Evolutionary conservation across 2,888 invertebrate genomes (phyloP).

Genomic region (Apodemia duryi): DNA sequence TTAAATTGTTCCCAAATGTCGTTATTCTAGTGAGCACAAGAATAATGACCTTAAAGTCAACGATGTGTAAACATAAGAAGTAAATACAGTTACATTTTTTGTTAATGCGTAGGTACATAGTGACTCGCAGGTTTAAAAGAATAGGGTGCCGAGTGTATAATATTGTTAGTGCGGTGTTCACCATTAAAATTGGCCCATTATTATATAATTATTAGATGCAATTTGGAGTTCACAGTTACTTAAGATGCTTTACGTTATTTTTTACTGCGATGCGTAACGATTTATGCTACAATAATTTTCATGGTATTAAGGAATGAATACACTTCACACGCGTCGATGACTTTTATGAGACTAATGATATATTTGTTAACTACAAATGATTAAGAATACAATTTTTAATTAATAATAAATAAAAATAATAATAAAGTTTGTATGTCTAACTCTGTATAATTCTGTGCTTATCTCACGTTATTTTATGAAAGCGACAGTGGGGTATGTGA

Average conservation of each 20-base stretch:
- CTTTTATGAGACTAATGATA: not conserved
- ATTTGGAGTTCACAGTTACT: slow-evolving; percentile 14
- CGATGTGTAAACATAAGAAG: slow-evolving; percentile 58
- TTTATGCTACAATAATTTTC: slow-evolving; percentile 1
- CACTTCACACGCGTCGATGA: not conserved
- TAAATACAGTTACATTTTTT: slow-evolving; percentile 61
- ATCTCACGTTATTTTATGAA: not conserved
- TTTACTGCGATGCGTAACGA: slow-evolving; percentile 10
- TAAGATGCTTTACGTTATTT: slow-evolving; percentile 3
- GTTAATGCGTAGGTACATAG: slow-evolving; percentile 43
- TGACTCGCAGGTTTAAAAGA: slow-evolving; percentile 43
- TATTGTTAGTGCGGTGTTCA: slow-evolving; percentile 43
- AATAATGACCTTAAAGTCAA: slow-evolving; percentile 53
- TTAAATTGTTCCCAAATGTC: slow-evolving; percentile 48
- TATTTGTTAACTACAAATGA: not conserved
- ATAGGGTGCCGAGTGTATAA: slow-evolving; percentile 39
- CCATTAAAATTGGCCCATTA: slow-evolving; percentile 48
- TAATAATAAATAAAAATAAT: not conserved
- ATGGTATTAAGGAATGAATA: not conserved
- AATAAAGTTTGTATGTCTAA: not conserved
- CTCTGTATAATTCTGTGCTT: too few relatives aligned
- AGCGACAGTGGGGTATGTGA: not conserved
- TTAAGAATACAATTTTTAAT: not conserved
- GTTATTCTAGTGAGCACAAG: slow-evolving; percentile 35
- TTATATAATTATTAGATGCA: slow-evolving; percentile 12